phyloP scores from a whole-genome alignment of 2,888 invertebrate species.

The Thereva nobilitata region DNA sequence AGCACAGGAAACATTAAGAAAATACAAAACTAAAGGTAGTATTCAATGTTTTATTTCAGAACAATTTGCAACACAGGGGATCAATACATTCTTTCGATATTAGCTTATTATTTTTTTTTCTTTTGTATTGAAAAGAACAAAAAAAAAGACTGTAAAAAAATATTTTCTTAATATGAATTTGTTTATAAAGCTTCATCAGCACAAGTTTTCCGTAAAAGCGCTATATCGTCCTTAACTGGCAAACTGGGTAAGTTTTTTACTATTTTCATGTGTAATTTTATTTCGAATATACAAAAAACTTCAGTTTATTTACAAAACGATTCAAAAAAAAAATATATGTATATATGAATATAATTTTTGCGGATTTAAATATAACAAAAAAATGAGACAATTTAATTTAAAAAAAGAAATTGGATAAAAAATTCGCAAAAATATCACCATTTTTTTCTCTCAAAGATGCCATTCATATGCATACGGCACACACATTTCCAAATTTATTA shows the following conservation, averaged over 20 bases:
- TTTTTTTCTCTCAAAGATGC: too few relatives aligned
- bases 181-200: constrained; percentile 58
- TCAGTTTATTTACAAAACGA: too few relatives aligned
- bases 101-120: constrained; percentile 12
- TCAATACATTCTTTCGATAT: constrained; percentile 5
- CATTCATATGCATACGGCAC: too few relatives aligned
- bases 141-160: not conserved
- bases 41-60: constrained; percentile 48
- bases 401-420: too few relatives aligned
- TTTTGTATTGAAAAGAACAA: constrained; percentile 18
- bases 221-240: constrained; percentile 87
- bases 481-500: constrained; percentile 36
- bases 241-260: constrained; percentile 81
- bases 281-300: too few relatives aligned
- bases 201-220: constrained; percentile 74
- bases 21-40: constrained; percentile 81
- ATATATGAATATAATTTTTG: too few relatives aligned
- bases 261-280: too few relatives aligned
- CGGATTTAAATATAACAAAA: too few relatives aligned
- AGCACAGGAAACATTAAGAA: constrained; percentile 83
- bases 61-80: constrained; percentile 17
- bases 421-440: too few relatives aligned
- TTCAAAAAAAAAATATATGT: not conserved
- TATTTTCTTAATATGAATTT: constrained; percentile 27
- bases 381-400: too few relatives aligned